phyloP scores from a whole-genome alignment of 1,140 invertebrate genomes.

The Glossosoma conforme region DNA sequence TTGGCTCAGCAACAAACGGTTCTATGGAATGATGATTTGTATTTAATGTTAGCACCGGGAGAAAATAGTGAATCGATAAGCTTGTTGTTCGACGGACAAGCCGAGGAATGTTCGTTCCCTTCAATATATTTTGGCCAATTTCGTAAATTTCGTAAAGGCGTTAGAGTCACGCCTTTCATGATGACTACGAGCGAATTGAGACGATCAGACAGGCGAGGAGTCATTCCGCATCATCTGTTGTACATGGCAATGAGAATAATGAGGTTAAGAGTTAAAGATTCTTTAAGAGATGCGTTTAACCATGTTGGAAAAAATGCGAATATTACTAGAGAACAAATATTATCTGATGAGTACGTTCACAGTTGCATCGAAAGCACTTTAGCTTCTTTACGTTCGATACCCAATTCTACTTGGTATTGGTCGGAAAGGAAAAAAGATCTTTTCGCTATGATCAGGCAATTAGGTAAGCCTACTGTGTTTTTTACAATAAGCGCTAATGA shows the following conservation, averaged over 20 bases:
- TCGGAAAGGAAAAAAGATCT: constrained; percentile 8
- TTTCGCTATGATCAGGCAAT: constrained; percentile 34
- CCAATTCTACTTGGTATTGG: constrained; percentile 1
- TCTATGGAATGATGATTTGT: constrained; percentile 34
- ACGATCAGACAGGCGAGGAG: no score
- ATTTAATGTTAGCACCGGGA: constrained; percentile 33
- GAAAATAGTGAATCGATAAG: constrained; percentile 7
- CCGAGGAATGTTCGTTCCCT: neutral
- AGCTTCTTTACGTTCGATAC: no score
- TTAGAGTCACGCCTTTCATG: neutral
- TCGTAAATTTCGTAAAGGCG: neutral
- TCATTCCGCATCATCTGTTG: no score
- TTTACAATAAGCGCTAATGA: constrained; percentile 33
- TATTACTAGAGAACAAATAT: no score
- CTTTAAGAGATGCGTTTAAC: no score
- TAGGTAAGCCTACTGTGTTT: constrained; percentile 35
- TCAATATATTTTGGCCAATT: no score
- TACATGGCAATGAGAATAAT: no score
- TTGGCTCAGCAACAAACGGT: constrained; percentile 33
- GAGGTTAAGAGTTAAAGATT: no score
- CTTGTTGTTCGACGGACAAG: neutral
- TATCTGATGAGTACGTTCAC: no score
- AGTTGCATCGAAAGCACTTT: constrained; percentile 10
- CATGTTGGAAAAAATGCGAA: constrained; percentile 6
- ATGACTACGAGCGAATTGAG: no score